Conservation (phyloP, 2,797 vertebrate species). For the Rallus crepitans region DNA sequence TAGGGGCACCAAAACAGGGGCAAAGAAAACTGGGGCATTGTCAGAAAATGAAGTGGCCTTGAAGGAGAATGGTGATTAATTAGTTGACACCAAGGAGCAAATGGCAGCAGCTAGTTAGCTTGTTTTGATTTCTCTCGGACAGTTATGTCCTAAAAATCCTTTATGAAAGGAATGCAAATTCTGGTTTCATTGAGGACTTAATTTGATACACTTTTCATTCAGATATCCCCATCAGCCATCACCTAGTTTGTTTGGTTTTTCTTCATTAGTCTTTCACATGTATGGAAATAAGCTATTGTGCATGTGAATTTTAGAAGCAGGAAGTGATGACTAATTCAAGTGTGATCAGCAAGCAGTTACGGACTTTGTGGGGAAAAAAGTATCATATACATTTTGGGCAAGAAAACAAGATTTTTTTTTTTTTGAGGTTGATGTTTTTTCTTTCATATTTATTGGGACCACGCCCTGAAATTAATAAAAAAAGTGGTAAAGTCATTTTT, state of each 20-base stretch:
- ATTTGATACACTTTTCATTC: background rate
- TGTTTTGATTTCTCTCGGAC: background rate
- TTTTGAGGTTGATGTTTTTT: background rate
- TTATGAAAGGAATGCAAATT: background rate
- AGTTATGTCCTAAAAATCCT: background rate
- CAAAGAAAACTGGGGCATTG: background rate
- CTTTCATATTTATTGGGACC: background rate
- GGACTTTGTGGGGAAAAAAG: background rate
- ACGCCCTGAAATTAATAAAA: background rate
- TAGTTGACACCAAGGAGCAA: background rate
- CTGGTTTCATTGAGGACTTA: background rate
- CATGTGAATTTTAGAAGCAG: background rate
- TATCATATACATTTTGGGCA: background rate
- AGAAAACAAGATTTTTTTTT: background rate
- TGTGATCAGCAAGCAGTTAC: background rate
- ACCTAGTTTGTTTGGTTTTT: background rate
- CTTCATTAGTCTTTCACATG: background rate
- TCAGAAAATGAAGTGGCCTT: background rate
- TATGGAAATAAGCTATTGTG: background rate
- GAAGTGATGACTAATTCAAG: background rate
- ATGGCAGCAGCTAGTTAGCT: background rate
- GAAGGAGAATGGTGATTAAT: background rate
- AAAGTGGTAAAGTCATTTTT: background rate
- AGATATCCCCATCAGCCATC: rapidly evolving
- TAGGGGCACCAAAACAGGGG: rapidly evolving